phyloP scores from a whole-genome alignment of 2,113 vertebrate species.

The Rhea pennata region DNA sequence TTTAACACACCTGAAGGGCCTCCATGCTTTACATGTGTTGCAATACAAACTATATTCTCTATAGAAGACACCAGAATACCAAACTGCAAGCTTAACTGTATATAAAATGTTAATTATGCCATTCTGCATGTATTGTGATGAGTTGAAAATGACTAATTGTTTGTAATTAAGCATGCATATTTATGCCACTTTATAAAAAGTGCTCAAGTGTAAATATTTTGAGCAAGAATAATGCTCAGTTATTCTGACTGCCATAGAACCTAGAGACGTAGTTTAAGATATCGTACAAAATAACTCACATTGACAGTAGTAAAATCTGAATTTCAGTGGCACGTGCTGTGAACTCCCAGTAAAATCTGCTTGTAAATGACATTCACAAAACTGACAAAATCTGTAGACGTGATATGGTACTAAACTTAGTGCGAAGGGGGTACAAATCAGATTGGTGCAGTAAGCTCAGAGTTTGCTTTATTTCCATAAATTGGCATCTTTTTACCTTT shows the following conservation, averaged over 20 bases:
- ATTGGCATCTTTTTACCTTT: neutral
- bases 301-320: neutral
- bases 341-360: neutral
- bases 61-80: neutral
- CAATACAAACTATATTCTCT: neutral
- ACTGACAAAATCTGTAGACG: neutral
- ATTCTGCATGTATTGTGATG: neutral
- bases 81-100: neutral
- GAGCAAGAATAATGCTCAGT: neutral
- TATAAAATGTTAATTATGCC: neutral
- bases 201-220: neutral
- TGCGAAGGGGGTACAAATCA: neutral
- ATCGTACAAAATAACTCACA: neutral
- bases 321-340: neutral
- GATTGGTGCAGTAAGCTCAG: neutral
- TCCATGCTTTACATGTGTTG: neutral
- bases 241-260: neutral
- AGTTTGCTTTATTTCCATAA: neutral
- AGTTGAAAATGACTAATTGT: neutral
- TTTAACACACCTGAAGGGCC: neutral
- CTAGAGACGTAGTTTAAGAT: neutral
- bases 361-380: neutral
- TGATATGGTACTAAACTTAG: neutral
- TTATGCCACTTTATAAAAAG: neutral
- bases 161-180: rapidly evolving